Base-by-base conservation (phyloP, 2,113 vertebrate species). In the Leptocoma aspasia region DNA sequence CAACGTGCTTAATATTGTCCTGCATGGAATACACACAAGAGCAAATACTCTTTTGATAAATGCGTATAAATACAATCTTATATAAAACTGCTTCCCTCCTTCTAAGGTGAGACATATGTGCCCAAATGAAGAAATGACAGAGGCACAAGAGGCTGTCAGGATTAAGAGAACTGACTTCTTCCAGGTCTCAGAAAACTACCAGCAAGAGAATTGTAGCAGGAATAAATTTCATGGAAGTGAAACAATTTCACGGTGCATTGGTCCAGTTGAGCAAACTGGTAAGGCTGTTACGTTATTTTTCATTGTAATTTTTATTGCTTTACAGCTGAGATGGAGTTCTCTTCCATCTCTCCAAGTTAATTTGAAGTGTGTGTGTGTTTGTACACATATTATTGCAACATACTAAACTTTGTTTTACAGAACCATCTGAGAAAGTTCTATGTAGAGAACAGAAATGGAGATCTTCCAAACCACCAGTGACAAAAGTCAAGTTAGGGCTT, bases 391-490 rank as follows among this genome's bases (percentile, higher is more conserved):
- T 77, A 41, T 28, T 80, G 27, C 21, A 95, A 28, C 11, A 11
- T n/a, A 27, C 24, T 47, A 60, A 72, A 75, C n/a, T 65, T 89
- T 95, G 18, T 96, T 59, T 97, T 69, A 52, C 96, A 98, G 98
- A 93, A 27, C 81, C 79, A 2, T 72, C 82, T 54, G 81, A 97
- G 65, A 88, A 83, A 71, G 27, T 49, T 82, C n/a, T 73, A 7
- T 61, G 11, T 71, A 73, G 61, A 93, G 92, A 95, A 57, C 81
- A 66, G 82, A 98, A 73, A 79, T 61, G 30, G 94, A 98, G 91
- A 83, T 88, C 95, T 91, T 97, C 96, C 26, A 99, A 97, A 93
- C 99, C 98, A 49, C 99, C 98, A 3, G 96, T 99, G 93, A 96
- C 98, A 45, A 98, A 98, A 54, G 71, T 98, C 50, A 98, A 97